Base-by-base conservation (phyloP, 1,140 invertebrate genomes). In the Monochamus saltuarius region DNA sequence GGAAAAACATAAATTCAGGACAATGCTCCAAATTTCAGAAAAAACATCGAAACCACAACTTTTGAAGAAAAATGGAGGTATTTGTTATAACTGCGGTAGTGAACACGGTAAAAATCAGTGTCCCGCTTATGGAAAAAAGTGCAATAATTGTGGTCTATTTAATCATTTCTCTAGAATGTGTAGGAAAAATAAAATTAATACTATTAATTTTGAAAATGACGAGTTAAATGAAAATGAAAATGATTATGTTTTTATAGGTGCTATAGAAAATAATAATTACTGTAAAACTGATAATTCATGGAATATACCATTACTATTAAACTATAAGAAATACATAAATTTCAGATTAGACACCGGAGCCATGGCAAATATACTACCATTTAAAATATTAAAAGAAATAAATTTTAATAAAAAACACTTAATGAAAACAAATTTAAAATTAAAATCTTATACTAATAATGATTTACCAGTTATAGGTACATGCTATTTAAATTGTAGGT, bases 371-470 rank as follows among this genome's bases (percentile, higher is more conserved):
- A 1, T 60, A 29, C 8, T 61, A 22, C 36, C 52, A 9, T 1
- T 42, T 13, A 50, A 14, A n/a, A 7, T 47, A 22, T 61, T 61
- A 13, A 49, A 61, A 17, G 34, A n/a, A 36, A n/a, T 59, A 19
- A 22, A 36, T 19, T 37, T 59, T 38, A 7, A 40, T 17, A 51
- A 8, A 9, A 50, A 37, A 34, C 10, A 11, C 6, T 34, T 53
- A 17, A 60, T 35, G 13, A 13, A 16, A 29, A 38, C 59, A 46
- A 34, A 38, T 11, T 19, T 45, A 22, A 50, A 36, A 22, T 56
- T 61, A 49, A 61, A 39, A 17, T 61, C 43, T 36, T 61, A 61
- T 61, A 55, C 59, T 8, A 52, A 52, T 11, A 40, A 54, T 35
- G 38, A 38, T 10, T 50, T 61, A 42, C 10, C 22, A 16, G 14